Evolutionary conservation across 2,888 invertebrate genomes (phyloP).

Genomic region (Syritta pipiens): DNA sequence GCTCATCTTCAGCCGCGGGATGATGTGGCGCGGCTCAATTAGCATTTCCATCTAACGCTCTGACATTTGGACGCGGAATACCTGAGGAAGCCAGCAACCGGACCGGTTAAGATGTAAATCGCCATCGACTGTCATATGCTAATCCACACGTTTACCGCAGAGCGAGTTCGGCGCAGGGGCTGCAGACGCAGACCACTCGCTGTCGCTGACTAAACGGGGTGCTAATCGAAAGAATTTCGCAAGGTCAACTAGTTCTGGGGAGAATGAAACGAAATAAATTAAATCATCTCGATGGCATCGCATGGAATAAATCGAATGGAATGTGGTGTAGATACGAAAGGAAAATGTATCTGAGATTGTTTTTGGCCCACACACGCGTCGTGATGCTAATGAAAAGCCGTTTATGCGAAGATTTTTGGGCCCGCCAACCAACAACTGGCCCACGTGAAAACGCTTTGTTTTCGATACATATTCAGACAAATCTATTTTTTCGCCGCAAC

Average conservation of each 20-base stretch:
- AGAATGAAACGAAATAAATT: slow-evolving; percentile 6
- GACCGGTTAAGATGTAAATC: slow-evolving; percentile 32
- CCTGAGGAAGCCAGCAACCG: background rate
- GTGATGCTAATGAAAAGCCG: background rate
- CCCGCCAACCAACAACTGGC: background rate
- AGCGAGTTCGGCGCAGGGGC: background rate
- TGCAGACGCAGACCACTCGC: background rate
- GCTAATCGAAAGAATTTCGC: slow-evolving; percentile 41
- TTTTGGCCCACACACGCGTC: background rate
- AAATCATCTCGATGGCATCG: slow-evolving; percentile 6
- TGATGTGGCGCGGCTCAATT: too few relatives aligned
- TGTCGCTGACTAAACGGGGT: slow-evolving; percentile 36
- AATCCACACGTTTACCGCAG: slow-evolving; percentile 34
- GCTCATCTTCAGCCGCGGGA: background rate
- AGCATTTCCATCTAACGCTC: slow-evolving; percentile 27
- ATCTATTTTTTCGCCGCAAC: too few relatives aligned
- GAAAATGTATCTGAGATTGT: background rate
- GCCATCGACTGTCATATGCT: slow-evolving; percentile 30
- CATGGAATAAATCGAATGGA: background rate
- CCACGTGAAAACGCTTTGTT: background rate
- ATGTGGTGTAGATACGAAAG: background rate
- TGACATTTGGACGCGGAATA: slow-evolving; percentile 57
- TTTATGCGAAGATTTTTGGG: slow-evolving; percentile 10
- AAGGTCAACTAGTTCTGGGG: slow-evolving; percentile 44
- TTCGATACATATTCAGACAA: background rate